Base-by-base conservation (phyloP, 2,797 vertebrate genomes). In the Myripristis murdjan region DNA sequence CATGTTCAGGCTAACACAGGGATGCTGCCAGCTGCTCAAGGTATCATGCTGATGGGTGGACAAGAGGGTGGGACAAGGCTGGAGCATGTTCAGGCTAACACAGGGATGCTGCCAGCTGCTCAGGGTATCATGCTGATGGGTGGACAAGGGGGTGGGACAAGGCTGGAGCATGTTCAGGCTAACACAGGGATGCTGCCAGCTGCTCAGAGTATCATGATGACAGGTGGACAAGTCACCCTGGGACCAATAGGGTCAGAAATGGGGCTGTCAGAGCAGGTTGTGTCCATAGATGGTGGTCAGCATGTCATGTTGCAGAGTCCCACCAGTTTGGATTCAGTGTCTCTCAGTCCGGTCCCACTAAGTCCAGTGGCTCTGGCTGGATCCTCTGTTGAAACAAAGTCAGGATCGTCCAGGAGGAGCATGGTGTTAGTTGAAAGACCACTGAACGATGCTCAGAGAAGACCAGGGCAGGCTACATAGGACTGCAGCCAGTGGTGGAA, bases 191-290 rank as follows among this genome's bases (percentile, higher is more conserved):
- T 9, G 2, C 6, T 47, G 46, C 46, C n/a, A 23, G 35, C 57
- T 15, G 28, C 60, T 77, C 49, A 76, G 64, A 53, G 18, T 47
- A 37, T 64, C 12, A n/a, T 63, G 33, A 7, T 62, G 44, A 24
- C 43, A 20, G 26, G 31, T 20, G 51, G 51, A 43, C 14, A n/a
- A 15, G 16, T n/a, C 4, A 1, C 14, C 41, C 15, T 51, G 12
- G 48, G 20, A 26, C 49, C 22, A 6, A 6, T 46, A 15, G 49
- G 33, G 10, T 64, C 22, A 26, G 23, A 56, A 12, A 64, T 31
- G 20, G n/a, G 18, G 49, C 24, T 46, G 44, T 16, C 14, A 26
- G n/a, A 12, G 8, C 28, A 56, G 43, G 18, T 35, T 39, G 18
- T 31, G 16, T 20, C 37, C 35, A 37, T 10, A 37, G 35, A 57